Evolutionary conservation across 1,140 invertebrate species (phyloP), one percentile per base, ranked within the genome.

Genomic region (Scaptomyza graminum): DNA sequence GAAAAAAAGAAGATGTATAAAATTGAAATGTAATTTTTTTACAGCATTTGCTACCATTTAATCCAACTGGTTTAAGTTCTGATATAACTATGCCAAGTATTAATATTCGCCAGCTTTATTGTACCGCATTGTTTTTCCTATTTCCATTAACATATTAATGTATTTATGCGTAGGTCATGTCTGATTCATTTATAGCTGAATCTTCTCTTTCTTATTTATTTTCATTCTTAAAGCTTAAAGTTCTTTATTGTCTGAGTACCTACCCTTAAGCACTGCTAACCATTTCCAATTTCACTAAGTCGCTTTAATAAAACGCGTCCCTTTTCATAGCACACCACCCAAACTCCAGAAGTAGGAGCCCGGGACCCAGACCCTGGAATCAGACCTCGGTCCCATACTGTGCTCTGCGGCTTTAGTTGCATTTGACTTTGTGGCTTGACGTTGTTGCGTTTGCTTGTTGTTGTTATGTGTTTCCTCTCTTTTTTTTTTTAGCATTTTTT

Each of bases 391-490:
- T 59, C 73, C 63, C 76, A 79, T 85, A 87, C 78, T 74, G 74
- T 79, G 75, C 54, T 67, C 74, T 87, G 82, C 44, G 82, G 82
- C 74, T 87, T 88, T 79, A 82, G 83, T 87, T 87, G 82, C 82
- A 87, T 87, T 87, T 87, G 82, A 87, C 82, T 87, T 87, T 87
- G 82, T 72, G 82, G 82, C 88, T 87, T 88, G 74, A 88, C 82
- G 82, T 85, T 82, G 76, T 79, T 83, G 82, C 66, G 66, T 78
- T 67, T 67, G 63, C 69, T 50, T 68, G 61, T 43, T 70, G 62
- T 43, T 59, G 41, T 34, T 74, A 54, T 41, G 61, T 70, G 64
- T 64, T 70, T n/a, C n/a, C 47, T 63, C 46, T 51, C 34, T 43
- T 25, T 55, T 41, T 8, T 51, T 51, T 56, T 25, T 55, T 39